Percentiles rank a stretch among this genome's conserved stretches.
phyloP scores from a whole-genome alignment of 2,113 vertebrate species.

The Setophaga kirtlandii region DNA sequence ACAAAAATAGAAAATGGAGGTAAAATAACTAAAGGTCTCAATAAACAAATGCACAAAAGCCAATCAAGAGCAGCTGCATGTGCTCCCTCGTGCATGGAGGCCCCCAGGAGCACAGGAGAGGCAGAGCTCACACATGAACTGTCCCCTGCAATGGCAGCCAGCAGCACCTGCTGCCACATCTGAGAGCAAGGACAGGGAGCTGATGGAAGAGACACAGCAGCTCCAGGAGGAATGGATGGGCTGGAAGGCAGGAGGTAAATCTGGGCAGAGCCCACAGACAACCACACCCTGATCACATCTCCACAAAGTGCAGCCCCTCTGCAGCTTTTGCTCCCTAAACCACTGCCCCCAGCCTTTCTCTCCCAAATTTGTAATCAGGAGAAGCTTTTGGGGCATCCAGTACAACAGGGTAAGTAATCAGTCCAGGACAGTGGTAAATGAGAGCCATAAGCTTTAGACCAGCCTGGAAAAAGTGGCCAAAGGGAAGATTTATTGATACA shows the following conservation, averaged over 20 bases:
- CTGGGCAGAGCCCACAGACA: not conserved
- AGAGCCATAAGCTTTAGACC: conserved; percentile 18
- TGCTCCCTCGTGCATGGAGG: not conserved
- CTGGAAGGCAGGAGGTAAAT: not conserved
- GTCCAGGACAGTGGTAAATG: not conserved
- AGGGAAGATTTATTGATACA: conserved; percentile 25
- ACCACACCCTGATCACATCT: not conserved
- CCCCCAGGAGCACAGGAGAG: not conserved
- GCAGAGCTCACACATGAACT: not conserved
- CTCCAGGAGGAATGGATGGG: not conserved
- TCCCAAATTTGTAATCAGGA: not conserved
- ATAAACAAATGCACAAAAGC: not conserved
- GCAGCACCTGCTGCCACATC: accelerated
- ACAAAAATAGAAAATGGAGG: not conserved
- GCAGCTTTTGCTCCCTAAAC: not conserved
- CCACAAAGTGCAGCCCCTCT: not conserved
- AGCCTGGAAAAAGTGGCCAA: not conserved
- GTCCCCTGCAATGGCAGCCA: not conserved
- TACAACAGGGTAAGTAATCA: not conserved
- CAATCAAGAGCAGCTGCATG: not conserved
- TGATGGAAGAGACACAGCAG: not conserved
- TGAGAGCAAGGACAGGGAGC: not conserved
- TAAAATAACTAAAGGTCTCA: not conserved
- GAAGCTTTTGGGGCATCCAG: not conserved
- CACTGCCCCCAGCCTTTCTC: not conserved